These are phyloP conservation scores for Urocolius indicus DNA, from an alignment of 2,113 vertebrate genomes.

Conservation along the genomic window DNA sequence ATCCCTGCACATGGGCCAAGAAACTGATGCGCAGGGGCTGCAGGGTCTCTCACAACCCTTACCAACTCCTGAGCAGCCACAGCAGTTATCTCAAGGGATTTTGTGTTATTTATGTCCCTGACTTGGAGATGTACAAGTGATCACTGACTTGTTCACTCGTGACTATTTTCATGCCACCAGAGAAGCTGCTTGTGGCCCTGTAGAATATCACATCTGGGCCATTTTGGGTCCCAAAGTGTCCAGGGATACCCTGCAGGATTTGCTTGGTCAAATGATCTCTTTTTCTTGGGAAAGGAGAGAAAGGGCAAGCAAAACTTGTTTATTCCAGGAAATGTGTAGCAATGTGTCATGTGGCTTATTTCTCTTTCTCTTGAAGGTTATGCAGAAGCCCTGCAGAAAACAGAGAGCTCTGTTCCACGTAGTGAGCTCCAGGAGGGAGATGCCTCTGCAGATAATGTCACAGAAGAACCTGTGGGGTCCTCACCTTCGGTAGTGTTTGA, in stretches of 20 bases:
- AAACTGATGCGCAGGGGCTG: neutral
- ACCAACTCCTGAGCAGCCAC: accelerated
- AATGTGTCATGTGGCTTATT: neutral
- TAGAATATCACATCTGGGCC: neutral
- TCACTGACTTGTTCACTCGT: neutral
- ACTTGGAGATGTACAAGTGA: neutral
- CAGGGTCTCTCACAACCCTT: neutral
- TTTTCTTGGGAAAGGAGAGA: neutral
- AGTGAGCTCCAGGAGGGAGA: neutral
- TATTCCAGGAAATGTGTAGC: neutral
- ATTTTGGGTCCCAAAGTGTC: neutral
- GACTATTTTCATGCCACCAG: neutral
- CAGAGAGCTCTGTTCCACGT: neutral
- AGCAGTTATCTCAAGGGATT: neutral
- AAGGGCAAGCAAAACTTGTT: neutral
- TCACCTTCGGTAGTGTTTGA: slow-evolving; percentile 75
- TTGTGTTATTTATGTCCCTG: neutral
- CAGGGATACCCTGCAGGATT: neutral
- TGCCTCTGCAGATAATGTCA: neutral
- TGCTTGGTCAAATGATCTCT: neutral
- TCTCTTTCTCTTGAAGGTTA: slow-evolving; percentile 36
- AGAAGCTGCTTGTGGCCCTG: neutral
- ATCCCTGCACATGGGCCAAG: accelerated
- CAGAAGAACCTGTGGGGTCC: neutral
- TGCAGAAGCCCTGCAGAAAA: neutral